Base-by-base conservation (phyloP, 2,113 vertebrate species). In the Dendrocopos noguchii region DNA sequence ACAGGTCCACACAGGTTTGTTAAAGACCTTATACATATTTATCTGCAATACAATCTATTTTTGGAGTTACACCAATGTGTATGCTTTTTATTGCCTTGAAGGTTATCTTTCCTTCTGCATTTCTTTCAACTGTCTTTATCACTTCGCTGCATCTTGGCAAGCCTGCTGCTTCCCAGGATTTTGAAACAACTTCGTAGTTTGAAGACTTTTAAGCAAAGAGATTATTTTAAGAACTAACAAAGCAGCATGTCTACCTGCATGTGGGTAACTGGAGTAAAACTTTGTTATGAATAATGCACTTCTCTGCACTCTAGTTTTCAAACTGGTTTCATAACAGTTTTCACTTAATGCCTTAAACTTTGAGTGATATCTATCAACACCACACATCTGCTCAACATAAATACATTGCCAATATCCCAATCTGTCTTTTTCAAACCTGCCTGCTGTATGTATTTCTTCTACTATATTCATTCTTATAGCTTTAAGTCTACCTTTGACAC, bases 121-220 rank as follows among this genome's bases (percentile, higher is more conserved):
- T 85, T 85, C 90, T 96, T 95, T 94, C 76, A 94, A 94, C 68
- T 88, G 33, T 44, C 75, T 85, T 94, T 94, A 95, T 94, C 76
- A 4, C n/a, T 74, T 88, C 12, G 71, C 18, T 47, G 25, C 53
- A 95, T 95, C 90, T 96, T 94, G 93, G 90, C 87, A 94, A 90
- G 68, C 36, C 60, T 47, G 46, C 24, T 85, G 9, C 63, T 96
- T 94, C 80, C 76, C 82, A 46, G 6, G 94, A 80, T 85, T 94
- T 36, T 74, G 21, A 85, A 95, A 36, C 80, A 80, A 34, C 67
- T 91, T 71, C 2, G 1, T 73, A 93, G 70, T 67, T 80, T 70
- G 59, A 76, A 92, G 75, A 82, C n/a, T 87, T 34, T 1, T 18
- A 82, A 76, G 47, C 56, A 42, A 39, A 84, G 50, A 82, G 64